A percentile compares a stretch with the other conserved stretches of the same genome.
phyloP scores from a whole-genome alignment of 2,888 invertebrate genomes.

The Tricholauxania praeusta region DNA sequence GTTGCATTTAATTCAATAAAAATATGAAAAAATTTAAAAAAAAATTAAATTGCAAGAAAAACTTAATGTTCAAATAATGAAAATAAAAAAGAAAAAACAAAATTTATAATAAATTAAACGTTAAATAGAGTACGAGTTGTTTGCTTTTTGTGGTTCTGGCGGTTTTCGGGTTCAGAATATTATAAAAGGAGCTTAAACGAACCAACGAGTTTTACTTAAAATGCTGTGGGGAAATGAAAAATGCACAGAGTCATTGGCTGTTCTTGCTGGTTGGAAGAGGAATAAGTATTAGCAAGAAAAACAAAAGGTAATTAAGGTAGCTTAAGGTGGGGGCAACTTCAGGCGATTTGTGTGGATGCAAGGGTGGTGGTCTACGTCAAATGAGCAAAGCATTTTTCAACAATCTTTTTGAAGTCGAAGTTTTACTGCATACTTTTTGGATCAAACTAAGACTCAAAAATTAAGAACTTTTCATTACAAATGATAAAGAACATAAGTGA shows the following conservation, averaged over 20 bases:
- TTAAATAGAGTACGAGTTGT: neutral
- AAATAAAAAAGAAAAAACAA: neutral
- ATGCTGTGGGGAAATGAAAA: neutral
- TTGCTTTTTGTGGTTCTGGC: neutral
- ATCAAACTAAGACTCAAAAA: too few species aligned
- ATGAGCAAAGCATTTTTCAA: too few species aligned
- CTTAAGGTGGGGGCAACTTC: too few species aligned
- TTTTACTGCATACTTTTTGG: too few species aligned
- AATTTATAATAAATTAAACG: conserved; percentile 15
- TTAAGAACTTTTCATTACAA: too few species aligned
- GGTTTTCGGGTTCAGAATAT: too few species aligned
- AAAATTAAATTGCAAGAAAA: conserved; percentile 3
- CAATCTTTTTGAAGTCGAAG: too few species aligned
- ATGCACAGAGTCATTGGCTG: neutral
- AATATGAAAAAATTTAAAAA: neutral
- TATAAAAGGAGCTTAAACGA: neutral
- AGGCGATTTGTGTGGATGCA: too few species aligned
- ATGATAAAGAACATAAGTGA: too few species aligned
- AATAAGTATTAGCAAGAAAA: neutral
- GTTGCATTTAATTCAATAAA: conserved; percentile 9
- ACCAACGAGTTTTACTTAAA: neutral
- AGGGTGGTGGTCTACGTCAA: too few species aligned
- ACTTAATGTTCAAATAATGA: conserved; percentile 19
- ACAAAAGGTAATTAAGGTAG: too few species aligned
- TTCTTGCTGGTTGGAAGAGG: neutral